Conservation (phyloP, 2,797 vertebrate species). For the Intellagama lesueurii region DNA sequence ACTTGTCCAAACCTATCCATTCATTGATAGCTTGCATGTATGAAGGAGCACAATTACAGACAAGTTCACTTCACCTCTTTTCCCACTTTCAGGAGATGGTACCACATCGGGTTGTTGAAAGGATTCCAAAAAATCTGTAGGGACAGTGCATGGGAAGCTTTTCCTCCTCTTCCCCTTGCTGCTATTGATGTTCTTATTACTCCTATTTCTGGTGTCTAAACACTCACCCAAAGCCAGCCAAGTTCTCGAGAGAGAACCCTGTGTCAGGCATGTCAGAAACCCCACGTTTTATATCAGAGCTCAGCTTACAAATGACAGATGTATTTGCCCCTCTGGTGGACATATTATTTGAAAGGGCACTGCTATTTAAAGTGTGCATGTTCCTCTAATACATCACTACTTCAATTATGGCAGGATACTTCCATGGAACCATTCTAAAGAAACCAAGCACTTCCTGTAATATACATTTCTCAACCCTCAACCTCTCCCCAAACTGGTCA, state of each 20-base stretch:
- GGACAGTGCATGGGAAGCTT: no score
- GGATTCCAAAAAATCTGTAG: no score
- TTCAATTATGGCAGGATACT: neutral
- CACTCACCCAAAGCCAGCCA: neutral
- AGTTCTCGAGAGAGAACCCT: neutral
- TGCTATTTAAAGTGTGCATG: neutral
- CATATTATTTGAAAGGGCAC: neutral
- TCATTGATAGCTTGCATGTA: neutral
- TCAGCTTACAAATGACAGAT: neutral
- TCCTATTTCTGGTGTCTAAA: no score
- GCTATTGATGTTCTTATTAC: no score
- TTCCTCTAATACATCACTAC: slow-evolving; percentile 1
- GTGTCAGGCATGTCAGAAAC: neutral
- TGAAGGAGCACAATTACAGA: neutral
- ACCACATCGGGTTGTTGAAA: no score
- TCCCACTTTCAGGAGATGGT: neutral
- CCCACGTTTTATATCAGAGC: neutral
- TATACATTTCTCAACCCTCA: neutral
- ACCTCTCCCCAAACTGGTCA: neutral
- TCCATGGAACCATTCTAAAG: neutral
- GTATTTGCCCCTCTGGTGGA: neutral
- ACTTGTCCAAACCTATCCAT: neutral
- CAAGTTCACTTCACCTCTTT: neutral
- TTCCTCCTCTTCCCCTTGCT: no score
- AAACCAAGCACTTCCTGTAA: neutral